phyloP scores from a whole-genome alignment of 2,113 vertebrate genomes.

The Monopterus albus region DNA sequence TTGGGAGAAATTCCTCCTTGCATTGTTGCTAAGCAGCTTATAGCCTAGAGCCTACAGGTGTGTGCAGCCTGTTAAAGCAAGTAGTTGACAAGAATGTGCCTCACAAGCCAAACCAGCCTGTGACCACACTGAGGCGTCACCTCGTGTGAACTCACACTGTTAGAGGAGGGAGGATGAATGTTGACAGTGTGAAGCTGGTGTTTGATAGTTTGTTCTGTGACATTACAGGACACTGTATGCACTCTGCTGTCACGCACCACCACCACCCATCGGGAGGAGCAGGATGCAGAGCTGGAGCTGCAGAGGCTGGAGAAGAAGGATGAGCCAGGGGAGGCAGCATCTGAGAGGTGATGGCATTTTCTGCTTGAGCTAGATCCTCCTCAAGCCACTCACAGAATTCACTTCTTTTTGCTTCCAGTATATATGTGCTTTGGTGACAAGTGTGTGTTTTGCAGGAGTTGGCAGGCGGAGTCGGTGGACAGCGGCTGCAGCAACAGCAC shows the following conservation, averaged over 20 bases:
- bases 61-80: neutral
- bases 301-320: constrained; percentile 89
- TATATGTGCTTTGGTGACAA: neutral
- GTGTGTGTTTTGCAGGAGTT: constrained; percentile 83
- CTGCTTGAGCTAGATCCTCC: neutral
- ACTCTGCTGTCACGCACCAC: constrained; percentile 84
- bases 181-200: too few species aligned
- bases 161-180: neutral
- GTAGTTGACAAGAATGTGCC: constrained; percentile 22
- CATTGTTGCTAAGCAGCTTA: neutral
- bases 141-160: neutral
- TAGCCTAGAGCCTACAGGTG: neutral
- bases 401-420: fast-evolving
- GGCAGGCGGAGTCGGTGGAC: constrained; percentile 96
- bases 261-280: constrained; percentile 87
- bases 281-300: constrained; percentile 84
- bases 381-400: neutral
- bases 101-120: neutral
- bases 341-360: constrained; percentile 84
- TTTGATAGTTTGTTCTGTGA: constrained; percentile 11
- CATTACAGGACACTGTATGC: constrained; percentile 85
- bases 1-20: too few species aligned
- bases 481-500: constrained; percentile 95
- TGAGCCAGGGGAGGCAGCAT: constrained; percentile 86
- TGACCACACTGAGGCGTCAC: neutral